Evolutionary conservation across 1,140 invertebrate genomes (phyloP).

Genomic region (Brachionus angularis): DNA sequence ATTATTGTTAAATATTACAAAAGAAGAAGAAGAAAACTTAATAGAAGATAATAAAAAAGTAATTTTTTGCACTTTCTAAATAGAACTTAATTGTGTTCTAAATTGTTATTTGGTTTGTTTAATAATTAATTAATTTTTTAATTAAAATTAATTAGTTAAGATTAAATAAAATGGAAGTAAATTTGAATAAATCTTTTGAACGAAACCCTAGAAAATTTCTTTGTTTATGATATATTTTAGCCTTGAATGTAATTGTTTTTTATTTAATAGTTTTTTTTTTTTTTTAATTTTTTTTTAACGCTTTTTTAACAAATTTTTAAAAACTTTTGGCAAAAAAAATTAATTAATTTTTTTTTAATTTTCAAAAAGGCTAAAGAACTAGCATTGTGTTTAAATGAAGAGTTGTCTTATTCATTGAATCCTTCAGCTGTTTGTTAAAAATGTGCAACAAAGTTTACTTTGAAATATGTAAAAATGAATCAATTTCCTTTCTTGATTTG

Average conservation of each 20-base stretch:
- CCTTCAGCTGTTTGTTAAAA: constrained; percentile 39
- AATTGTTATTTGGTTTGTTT: not conserved
- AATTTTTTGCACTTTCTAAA: not conserved
- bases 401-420: constrained; percentile 30
- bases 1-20: constrained; percentile 81
- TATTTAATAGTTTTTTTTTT: not conserved
- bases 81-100: not conserved
- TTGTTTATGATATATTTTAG: constrained; percentile 13
- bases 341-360: constrained; percentile 26
- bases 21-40: constrained; percentile 83
- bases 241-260: not conserved
- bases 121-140: not conserved
- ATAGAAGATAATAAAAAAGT: constrained; percentile 47
- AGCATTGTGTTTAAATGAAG: constrained; percentile 32
- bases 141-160: not conserved
- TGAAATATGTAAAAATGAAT: too few species aligned
- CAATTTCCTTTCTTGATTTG: too few species aligned
- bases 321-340: not conserved
- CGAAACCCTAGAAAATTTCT: constrained; percentile 27
- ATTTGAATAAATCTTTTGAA: constrained; percentile 36
- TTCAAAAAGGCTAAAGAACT: constrained; percentile 36
- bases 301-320: not conserved
- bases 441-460: constrained; percentile 21
- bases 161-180: constrained; percentile 12
- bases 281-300: not conserved